phyloP scores from a whole-genome alignment of 2,797 vertebrate species.

The Knipowitschia caucasica region DNA sequence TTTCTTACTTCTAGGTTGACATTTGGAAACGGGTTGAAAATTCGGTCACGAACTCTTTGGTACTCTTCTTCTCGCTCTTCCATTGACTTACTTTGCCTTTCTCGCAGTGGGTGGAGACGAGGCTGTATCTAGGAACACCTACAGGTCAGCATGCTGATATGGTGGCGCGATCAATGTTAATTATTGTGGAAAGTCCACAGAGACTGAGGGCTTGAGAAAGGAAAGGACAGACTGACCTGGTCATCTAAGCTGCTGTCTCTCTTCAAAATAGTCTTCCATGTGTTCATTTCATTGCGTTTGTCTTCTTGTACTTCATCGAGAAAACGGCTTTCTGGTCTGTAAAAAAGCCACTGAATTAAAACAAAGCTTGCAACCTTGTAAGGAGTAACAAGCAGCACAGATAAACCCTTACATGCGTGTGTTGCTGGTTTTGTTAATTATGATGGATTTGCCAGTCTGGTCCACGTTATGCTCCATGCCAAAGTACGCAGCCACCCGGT shows the following conservation, averaged over 20 bases:
- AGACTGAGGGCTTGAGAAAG: constrained; percentile 16
- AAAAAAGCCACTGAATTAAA: constrained; percentile 53
- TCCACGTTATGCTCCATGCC: constrained; percentile 98
- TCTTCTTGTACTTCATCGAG: constrained; percentile 89
- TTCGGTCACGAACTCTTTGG: constrained; percentile 90
- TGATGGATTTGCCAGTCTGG: constrained; percentile 94
- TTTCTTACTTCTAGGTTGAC: constrained; percentile 82
- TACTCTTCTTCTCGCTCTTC: constrained; percentile 97
- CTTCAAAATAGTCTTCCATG: constrained; percentile 92
- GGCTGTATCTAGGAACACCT: constrained; percentile 77
- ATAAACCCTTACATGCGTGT: constrained; percentile 86
- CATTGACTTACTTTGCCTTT: constrained; percentile 92
- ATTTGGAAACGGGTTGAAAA: constrained; percentile 95
- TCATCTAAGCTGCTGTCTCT: constrained; percentile 94
- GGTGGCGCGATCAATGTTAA: constrained; percentile 31
- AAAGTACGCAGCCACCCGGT: constrained; percentile 93
- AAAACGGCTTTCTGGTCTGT: constrained; percentile 92
- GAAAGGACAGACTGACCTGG: constrained; percentile 67
- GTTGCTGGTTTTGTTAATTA: constrained; percentile 92
- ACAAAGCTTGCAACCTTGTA: no score
- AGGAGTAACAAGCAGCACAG: neutral
- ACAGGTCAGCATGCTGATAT: constrained; percentile 42
- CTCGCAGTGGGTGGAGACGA: constrained; percentile 85
- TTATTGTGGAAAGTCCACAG: constrained; percentile 22
- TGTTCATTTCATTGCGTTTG: constrained; percentile 87